Conservation (phyloP, 2,797 vertebrate genomes). For the Rhabdomys pumilio region DNA sequence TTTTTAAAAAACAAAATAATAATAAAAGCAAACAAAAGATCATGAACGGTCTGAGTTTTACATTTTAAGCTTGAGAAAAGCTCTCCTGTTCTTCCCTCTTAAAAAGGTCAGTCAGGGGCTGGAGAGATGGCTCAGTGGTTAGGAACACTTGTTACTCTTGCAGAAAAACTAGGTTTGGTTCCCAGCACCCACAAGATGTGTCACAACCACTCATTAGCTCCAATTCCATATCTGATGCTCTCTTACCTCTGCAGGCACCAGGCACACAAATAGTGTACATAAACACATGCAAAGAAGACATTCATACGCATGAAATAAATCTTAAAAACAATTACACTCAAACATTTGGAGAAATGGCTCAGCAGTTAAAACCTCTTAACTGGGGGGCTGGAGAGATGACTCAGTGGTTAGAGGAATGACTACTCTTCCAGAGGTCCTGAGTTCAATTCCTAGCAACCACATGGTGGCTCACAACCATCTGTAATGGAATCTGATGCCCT, state of each 20-base stretch:
- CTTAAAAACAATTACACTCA: not conserved
- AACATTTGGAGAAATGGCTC: not conserved
- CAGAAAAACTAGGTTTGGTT: not conserved
- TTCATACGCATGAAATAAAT: not conserved
- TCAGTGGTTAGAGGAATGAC: too few species aligned
- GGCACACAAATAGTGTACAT: not conserved
- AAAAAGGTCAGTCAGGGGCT: not conserved
- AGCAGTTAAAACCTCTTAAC: not conserved
- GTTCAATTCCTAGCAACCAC: too few species aligned
- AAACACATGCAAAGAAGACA: not conserved
- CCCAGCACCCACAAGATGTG: not conserved
- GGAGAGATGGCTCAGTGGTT: not conserved
- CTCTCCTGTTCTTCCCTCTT: not conserved
- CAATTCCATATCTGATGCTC: not conserved
- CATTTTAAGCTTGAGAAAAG: conserved; percentile 41
- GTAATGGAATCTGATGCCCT: too few species aligned
- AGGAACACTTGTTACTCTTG: not conserved
- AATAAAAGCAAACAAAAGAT: not conserved
- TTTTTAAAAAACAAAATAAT: not conserved
- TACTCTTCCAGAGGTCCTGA: too few species aligned
- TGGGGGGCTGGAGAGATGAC: too few species aligned
- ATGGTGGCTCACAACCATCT: too few species aligned
- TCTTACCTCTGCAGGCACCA: not conserved
- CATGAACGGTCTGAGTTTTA: not conserved
- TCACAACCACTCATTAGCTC: not conserved